A percentile compares a stretch with the other conserved stretches of the same genome.
Conservation (phyloP, 1,140 invertebrate genomes). For the Drosophila ananassae region DNA sequence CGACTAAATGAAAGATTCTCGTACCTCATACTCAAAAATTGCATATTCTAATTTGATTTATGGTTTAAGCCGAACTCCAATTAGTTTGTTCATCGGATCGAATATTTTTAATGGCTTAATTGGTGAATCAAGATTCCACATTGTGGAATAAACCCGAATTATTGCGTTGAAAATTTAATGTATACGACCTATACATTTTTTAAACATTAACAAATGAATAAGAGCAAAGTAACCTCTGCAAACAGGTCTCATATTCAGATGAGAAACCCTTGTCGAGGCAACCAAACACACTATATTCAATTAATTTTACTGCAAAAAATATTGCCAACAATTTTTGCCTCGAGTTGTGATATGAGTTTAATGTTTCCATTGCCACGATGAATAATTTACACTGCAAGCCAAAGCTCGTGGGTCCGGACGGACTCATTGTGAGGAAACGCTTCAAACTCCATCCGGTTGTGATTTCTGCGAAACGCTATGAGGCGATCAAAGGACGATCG, state of each 20-base stretch:
- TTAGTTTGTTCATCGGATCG: not conserved
- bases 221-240: not conserved
- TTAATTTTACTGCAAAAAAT: not conserved
- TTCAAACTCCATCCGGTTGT: constrained; percentile 37
- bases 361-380: not conserved
- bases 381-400: constrained; percentile 7
- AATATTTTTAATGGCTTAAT: not conserved
- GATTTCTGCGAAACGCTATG: constrained; percentile 47
- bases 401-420: constrained; percentile 17
- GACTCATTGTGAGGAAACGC: constrained; percentile 4
- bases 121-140: too few relatives aligned
- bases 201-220: too few relatives aligned
- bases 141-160: too few relatives aligned
- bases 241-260: not conserved
- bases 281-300: not conserved
- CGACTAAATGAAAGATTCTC: too few relatives aligned
- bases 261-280: too few relatives aligned
- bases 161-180: too few relatives aligned
- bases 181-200: too few relatives aligned
- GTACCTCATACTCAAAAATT: too few relatives aligned
- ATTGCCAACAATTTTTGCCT: not conserved
- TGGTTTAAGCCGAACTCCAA: too few relatives aligned
- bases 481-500: constrained; percentile 42
- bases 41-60: too few relatives aligned
- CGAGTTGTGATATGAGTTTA: not conserved